Evolutionary conservation across 2,888 invertebrate species (phyloP), one percentile per base, ranked within the genome.

Genomic region (Nyleta sp.): DNA sequence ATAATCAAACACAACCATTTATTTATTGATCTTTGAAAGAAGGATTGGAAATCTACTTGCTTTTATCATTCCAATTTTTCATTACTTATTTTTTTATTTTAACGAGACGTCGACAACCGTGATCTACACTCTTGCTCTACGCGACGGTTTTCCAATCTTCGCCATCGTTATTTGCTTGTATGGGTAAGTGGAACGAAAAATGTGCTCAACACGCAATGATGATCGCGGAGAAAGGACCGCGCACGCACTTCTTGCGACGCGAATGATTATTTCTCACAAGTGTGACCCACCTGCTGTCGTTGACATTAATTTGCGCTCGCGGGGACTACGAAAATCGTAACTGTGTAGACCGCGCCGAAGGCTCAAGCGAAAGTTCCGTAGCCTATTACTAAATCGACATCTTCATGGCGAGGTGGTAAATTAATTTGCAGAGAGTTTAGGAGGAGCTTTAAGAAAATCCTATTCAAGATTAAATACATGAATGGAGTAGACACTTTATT

Each of bases 151-250:
- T n/a, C n/a, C n/a, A n/a, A n/a, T n/a, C n/a, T n/a, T n/a, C n/a
- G n/a, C n/a, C n/a, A n/a, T n/a, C n/a, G n/a, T n/a, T n/a, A n/a
- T n/a, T n/a, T 59, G 20, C 60, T 38, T 53, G 59, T 44, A 73
- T 75, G 77, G 15, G 55, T 67, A 79, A 81, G 83, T 81, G 72
- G 81, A 77, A 81, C 80, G 79, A 80, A 82, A 81, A 82, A 78
- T 75, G 55, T 50, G 24, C 57, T 50, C 35, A 72, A 59, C 77
- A 62, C 35, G 68, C 74, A 59, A 65, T 65, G 80, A 82, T 82
- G 78, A 83, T 77, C 70, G 52, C 57, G 68, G 81, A 80, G 81
- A 82, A 83, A 83, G 70, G 81, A 76, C 62, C 68, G 44, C n/a
- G 42, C 48, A 73, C 55, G 55, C 60, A 57, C 53, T 24, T 67